Evolutionary conservation across 37 sponge, comb jelly and placozoan genomes (phyloP), one percentile per base, ranked within the genome.

Genomic region (Lycopodina hypogea): DNA sequence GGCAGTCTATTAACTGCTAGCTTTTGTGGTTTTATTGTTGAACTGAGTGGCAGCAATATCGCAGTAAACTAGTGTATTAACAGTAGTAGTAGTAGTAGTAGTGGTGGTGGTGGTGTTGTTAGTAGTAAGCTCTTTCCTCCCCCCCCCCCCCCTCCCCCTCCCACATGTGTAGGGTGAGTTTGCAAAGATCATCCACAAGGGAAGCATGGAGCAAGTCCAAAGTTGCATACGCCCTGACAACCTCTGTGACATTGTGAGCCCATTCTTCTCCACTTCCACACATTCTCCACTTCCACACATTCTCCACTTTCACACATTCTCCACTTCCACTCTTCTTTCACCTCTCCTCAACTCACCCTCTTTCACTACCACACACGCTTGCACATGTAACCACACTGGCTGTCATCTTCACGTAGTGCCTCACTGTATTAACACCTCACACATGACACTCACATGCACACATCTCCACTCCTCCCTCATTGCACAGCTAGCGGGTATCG

Each of bases 401-500:
- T 45, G 48, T 45, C 48, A 12, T n/a, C n/a, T n/a, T n/a, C n/a
- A n/a, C n/a, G n/a, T n/a, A n/a, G n/a, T n/a, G n/a, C n/a, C n/a
- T n/a, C n/a, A n/a, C n/a, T n/a, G n/a, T n/a, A n/a, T n/a, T n/a
- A n/a, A n/a, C n/a, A n/a, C n/a, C n/a, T n/a, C n/a, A n/a, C n/a
- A n/a, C n/a, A n/a, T n/a, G n/a, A n/a, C n/a, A n/a, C n/a, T n/a
- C n/a, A n/a, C n/a, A n/a, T n/a, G n/a, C n/a, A n/a, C n/a, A n/a
- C n/a, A n/a, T n/a, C n/a, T n/a, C n/a, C n/a, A n/a, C n/a, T 45
- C 9, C 48, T 9, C n/a, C n/a, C 48, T 45, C 28, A 18, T 64
- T 24, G 55, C 21, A 1, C 51, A 90, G 87, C 30, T 93, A 19
- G 64, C 90, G 21, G 94, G 94, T 33, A 74, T 93, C 9, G 88